These are phyloP conservation scores for Leiothrix lutea DNA, from an alignment of 2,113 vertebrate species.

Conservation along the genomic window DNA sequence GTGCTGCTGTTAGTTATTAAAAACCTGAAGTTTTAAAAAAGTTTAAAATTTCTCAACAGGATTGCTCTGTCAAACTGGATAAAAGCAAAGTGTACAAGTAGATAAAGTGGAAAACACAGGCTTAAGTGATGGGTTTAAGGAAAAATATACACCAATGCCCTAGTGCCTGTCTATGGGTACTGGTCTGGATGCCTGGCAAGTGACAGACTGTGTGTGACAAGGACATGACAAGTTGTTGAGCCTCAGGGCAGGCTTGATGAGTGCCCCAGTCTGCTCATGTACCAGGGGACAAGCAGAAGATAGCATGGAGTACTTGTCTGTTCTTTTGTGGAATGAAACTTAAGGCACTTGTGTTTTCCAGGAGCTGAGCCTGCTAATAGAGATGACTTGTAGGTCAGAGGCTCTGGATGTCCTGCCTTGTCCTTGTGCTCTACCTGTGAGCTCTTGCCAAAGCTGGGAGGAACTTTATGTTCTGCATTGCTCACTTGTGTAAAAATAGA, in stretches of 20 bases:
- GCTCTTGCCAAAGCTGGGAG: neutral
- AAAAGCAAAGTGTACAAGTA: neutral
- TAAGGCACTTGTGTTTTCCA: neutral
- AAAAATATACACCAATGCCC: neutral
- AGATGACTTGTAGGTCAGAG: neutral
- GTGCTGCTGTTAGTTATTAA: neutral
- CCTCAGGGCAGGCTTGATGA: neutral
- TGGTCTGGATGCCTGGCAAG: neutral
- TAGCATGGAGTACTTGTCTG: neutral
- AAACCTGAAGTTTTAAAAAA: neutral
- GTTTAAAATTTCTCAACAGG: neutral
- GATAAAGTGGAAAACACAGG: neutral
- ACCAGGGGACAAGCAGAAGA: neutral
- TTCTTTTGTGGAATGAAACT: neutral
- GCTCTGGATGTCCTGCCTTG: neutral
- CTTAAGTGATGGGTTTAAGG: neutral
- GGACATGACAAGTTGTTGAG: neutral
- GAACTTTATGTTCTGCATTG: neutral
- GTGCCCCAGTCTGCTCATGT: rapidly evolving
- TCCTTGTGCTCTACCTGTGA: neutral
- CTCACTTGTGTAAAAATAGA: neutral
- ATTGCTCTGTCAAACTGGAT: neutral
- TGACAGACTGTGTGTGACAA: neutral
- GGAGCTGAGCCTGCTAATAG: neutral
- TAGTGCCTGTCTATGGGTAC: neutral